These are phyloP conservation scores for Ichneumoninae sp. DNA, from an alignment of 2,888 invertebrate genomes.

Conservation along the genomic window DNA sequence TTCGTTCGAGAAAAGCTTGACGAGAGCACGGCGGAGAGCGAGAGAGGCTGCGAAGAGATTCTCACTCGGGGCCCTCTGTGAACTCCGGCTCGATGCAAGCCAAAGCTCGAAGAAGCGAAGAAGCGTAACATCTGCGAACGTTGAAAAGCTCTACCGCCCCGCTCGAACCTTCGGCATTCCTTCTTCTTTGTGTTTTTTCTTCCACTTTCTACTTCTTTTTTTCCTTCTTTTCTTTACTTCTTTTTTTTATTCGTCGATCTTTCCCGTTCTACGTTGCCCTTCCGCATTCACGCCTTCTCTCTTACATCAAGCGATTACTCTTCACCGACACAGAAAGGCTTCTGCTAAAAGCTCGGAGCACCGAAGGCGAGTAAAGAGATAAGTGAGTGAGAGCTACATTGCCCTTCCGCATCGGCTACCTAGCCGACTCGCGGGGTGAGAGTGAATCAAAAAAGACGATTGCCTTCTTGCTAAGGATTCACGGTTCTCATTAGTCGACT, in stretches of 20 bases:
- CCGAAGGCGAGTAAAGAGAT: conserved; percentile 40
- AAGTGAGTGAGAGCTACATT: conserved; percentile 43
- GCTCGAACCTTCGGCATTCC: conserved; percentile 28
- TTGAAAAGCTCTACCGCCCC: conserved; percentile 65
- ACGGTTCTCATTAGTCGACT: background rate
- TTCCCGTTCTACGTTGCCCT: conserved; percentile 28
- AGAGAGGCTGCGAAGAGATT: background rate
- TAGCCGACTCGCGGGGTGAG: conserved; percentile 63
- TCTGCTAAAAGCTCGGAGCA: conserved; percentile 75
- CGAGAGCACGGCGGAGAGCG: background rate
- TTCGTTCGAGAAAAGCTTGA: conserved; percentile 13
- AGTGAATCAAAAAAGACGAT: conserved; percentile 56
- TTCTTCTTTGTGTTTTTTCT: conserved; percentile 11
- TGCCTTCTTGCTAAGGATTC: conserved; percentile 44
- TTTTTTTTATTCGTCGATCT: conserved; percentile 24
- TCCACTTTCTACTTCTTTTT: background rate
- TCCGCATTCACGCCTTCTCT: conserved; percentile 67
- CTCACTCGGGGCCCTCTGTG: conserved; percentile 14
- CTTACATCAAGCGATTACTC: conserved; percentile 79
- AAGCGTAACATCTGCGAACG: conserved; percentile 59
- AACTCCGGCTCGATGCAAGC: conserved; percentile 61
- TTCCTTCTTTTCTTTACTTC: conserved; percentile 43
- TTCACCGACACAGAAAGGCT: conserved; percentile 78
- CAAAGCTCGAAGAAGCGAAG: conserved; percentile 45
- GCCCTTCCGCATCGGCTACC: background rate